A percentile compares a stretch with the other conserved stretches of the same genome.
Conservation (phyloP, 1,140 invertebrate genomes). For the Yoshiicerus persimilis region DNA sequence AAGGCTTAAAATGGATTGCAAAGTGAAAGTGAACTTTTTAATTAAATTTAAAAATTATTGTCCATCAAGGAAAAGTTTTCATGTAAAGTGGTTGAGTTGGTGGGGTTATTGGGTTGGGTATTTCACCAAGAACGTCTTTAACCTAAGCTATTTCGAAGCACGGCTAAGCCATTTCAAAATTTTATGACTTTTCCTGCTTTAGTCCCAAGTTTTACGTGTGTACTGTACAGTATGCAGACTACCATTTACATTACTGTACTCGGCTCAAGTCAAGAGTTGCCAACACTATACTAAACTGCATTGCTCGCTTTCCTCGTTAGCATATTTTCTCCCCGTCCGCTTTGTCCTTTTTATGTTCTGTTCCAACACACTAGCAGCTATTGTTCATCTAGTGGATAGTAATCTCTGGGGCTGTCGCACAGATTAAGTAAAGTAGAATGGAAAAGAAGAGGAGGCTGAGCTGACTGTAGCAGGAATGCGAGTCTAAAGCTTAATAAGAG, state of each 20-base stretch:
- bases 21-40: slow-evolving; percentile 36
- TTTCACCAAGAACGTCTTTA: not conserved
- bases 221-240: not conserved
- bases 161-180: not conserved
- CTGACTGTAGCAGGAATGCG: no score
- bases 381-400: not conserved
- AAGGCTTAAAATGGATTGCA: not conserved
- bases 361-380: no score
- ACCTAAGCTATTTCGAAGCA: not conserved
- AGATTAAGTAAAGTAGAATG: not conserved
- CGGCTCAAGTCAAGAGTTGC: not conserved
- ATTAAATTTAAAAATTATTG: slow-evolving; percentile 48
- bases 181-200: not conserved
- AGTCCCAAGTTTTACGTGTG: no score
- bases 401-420: not conserved
- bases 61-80: slow-evolving; percentile 37
- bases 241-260: not conserved
- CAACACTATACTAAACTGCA: not conserved
- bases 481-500: not conserved
- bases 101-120: not conserved
- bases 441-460: not conserved
- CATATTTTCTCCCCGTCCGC: not conserved
- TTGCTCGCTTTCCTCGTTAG: not conserved
- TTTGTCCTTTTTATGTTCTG: no score
- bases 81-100: slow-evolving; percentile 2